Evolutionary conservation across 1,140 invertebrate genomes (phyloP).

Genomic region (Pachypeltis micranthus): DNA sequence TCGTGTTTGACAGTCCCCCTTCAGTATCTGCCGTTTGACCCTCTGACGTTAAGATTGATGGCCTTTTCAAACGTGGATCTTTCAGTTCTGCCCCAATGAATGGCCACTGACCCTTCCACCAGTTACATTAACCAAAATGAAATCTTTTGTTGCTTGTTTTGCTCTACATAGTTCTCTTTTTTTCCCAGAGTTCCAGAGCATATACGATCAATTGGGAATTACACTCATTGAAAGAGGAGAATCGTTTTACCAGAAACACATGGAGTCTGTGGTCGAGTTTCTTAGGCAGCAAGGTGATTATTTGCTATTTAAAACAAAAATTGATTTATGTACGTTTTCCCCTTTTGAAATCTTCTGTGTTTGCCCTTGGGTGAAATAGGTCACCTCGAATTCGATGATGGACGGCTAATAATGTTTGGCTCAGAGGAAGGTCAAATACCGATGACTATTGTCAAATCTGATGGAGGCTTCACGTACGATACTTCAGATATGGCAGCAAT

Average conservation of each 20-base stretch:
- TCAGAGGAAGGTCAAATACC: conserved; percentile 52
- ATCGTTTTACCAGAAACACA: conserved; percentile 92
- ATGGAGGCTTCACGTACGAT: conserved; percentile 98
- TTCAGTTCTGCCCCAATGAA: too few relatives aligned
- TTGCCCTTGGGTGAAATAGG: too few relatives aligned
- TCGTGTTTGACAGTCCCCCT: too few relatives aligned
- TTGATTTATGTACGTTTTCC: too few relatives aligned
- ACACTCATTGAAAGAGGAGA: conserved; percentile 78
- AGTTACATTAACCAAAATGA: too few relatives aligned
- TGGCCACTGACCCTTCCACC: too few relatives aligned
- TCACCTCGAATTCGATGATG: conserved; percentile 76
- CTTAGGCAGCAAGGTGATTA: conserved; percentile 51
- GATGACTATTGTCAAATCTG: conserved; percentile 91
- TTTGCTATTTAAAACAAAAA: too few relatives aligned
- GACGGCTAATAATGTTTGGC: conserved; percentile 86
- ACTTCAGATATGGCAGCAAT: conserved; percentile 95
- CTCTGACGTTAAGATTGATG: too few relatives aligned
- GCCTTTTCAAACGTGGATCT: too few relatives aligned
- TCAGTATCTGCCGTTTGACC: too few relatives aligned
- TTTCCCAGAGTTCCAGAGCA: conserved; percentile 70
- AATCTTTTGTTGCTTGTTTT: too few relatives aligned
- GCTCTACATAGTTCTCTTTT: conserved; percentile 18
- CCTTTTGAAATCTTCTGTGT: too few relatives aligned
- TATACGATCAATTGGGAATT: conserved; percentile 63
- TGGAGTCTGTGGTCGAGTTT: conserved; percentile 73